Evolutionary conservation across 1,140 invertebrate genomes (phyloP).

Genomic region (Delia radicum): DNA sequence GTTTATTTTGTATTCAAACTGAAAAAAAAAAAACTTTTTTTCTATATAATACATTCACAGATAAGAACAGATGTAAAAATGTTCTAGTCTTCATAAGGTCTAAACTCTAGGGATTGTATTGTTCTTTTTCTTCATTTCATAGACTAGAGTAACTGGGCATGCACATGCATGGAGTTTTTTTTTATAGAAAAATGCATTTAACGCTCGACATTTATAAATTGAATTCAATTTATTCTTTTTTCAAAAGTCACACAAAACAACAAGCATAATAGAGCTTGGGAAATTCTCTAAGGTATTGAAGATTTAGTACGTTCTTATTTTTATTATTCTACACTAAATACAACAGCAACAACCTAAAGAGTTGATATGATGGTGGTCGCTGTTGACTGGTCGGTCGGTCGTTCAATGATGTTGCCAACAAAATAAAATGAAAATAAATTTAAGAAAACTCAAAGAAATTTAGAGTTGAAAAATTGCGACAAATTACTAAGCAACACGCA

Average conservation of each 20-base stretch:
- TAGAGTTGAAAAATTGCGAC: constrained; percentile 17
- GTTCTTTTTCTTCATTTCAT: neutral
- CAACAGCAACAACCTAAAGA: neutral
- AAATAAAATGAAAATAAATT: neutral
- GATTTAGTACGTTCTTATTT: neutral
- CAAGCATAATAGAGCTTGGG: neutral
- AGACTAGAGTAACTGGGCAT: neutral
- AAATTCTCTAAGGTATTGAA: constrained; percentile 15
- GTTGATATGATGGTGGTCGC: neutral
- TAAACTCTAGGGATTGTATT: constrained; percentile 8
- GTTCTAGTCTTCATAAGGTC: neutral
- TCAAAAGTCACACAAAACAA: constrained; percentile 12
- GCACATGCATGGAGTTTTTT: constrained; percentile 6
- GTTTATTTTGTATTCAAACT: neutral
- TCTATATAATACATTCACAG: neutral
- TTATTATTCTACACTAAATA: neutral
- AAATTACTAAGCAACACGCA: constrained; percentile 19
- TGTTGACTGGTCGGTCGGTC: no score
- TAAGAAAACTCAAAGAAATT: neutral
- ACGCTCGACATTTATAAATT: constrained; percentile 26
- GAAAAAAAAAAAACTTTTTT: neutral
- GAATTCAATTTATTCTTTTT: constrained; percentile 25
- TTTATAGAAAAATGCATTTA: constrained; percentile 16
- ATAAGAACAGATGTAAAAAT: constrained; percentile 17
- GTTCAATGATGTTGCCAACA: neutral